Evolutionary conservation across 2,888 invertebrate genomes (phyloP), one percentile per base, ranked within the genome.

Genomic region (Chrysomela aeneicollis): DNA sequence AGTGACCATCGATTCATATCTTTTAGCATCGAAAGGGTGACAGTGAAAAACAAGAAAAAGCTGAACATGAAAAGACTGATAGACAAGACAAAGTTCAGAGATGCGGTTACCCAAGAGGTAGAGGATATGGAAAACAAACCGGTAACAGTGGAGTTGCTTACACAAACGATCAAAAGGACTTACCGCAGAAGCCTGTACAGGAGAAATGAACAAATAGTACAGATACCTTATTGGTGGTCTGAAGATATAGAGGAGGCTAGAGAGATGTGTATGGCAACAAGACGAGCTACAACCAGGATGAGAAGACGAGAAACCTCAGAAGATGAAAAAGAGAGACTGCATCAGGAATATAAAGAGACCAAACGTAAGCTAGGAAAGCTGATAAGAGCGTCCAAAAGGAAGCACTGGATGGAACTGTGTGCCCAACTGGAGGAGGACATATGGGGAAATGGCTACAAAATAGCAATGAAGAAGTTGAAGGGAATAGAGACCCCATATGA

Each of bases 391-490:
- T 15, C 22, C 1, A 54, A 66, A 26, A n/a, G 10, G 0, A 12
- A 2, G 15, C 18, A 53, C 10, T 69, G 68, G 68, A 22, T 17
- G 4, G n/a, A 51, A 2, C 30, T 67, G 1, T 61, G 58, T n/a
- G 30, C 46, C 0, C 59, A 55, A 18, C 12, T 67, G 19, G 58
- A 67, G 2, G 47, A 64, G 3, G 59, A 67, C 26, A 51, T 64
- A 3, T 68, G 66, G 63, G 68, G 69, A 6, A n/a, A 61, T 0
- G 69, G 49, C 0, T 68, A 66, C 19, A 55, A 63, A 35, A 63
- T 68, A 1, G 59, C 35, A 0, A 59, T 8, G 2, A 51, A 53
- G 8, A 53, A 35, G 15, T 15, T 53, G 1, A 30, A 17, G 4
- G 9, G 22, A 10, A 12, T 2, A 9, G 8, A 3, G n/a, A 8